Percentiles rank a stretch among this genome's conserved stretches.
phyloP scores from a whole-genome alignment of 2,797 vertebrate species.

The Smutsia gigantea region DNA sequence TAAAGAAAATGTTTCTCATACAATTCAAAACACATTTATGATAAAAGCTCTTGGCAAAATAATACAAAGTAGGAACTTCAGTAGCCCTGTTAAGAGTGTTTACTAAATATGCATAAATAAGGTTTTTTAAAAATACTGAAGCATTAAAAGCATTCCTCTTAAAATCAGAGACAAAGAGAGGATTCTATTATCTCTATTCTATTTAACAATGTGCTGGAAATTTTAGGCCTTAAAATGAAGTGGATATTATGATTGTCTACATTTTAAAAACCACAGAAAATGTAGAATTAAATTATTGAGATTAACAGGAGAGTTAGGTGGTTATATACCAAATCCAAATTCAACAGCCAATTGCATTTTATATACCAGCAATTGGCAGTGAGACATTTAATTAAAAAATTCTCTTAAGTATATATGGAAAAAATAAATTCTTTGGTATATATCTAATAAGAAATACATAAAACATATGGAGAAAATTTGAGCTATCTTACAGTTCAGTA shows the following conservation, averaged over 20 bases:
- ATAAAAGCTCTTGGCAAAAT: background rate
- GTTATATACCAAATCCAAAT: background rate
- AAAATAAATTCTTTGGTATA: background rate
- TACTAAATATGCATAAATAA: background rate
- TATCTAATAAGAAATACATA: background rate
- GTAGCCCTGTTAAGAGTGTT: constrained; percentile 17
- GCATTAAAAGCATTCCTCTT: constrained; percentile 19
- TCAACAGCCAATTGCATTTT: background rate
- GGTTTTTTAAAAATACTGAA: background rate
- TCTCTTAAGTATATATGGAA: background rate
- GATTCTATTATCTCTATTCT: background rate
- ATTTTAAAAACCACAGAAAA: background rate
- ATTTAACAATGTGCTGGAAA: background rate
- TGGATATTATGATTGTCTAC: background rate
- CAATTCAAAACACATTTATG: constrained; percentile 23
- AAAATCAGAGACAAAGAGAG: background rate
- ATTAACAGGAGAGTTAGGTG: background rate
- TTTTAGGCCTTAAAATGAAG: background rate
- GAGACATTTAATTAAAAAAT: background rate
- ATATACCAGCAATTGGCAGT: background rate
- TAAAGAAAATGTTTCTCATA: constrained; percentile 37
- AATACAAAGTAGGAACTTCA: background rate
- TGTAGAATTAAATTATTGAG: background rate
- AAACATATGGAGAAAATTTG: background rate
- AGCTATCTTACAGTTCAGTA: background rate